A percentile compares a stretch with the other conserved stretches of the same genome.
Evolutionary conservation across 2,888 invertebrate genomes (phyloP).

Genomic region (Diaphora mendica): DNA sequence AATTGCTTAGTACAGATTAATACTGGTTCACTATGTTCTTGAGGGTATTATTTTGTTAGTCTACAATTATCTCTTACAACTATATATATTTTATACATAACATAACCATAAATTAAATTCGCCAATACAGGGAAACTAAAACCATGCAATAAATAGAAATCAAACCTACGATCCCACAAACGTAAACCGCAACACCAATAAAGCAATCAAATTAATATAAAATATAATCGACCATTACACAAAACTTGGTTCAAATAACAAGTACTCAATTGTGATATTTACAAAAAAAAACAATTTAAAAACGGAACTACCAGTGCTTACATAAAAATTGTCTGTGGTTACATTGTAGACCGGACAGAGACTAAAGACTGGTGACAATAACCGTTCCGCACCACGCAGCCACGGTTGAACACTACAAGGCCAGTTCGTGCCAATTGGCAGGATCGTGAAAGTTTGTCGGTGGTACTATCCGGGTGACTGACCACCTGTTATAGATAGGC

Average conservation of each 20-base stretch:
- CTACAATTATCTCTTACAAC: not conserved
- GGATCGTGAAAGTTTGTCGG: constrained; percentile 14
- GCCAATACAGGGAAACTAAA: not conserved
- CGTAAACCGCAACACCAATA: not conserved
- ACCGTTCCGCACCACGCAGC: constrained; percentile 29
- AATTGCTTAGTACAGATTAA: no score
- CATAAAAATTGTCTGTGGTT: not conserved
- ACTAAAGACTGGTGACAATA: constrained; percentile 29
- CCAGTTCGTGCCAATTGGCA: constrained; percentile 19
- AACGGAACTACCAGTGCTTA: not conserved
- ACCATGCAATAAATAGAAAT: not conserved
- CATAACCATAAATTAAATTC: not conserved
- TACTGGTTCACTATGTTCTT: no score
- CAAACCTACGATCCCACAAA: not conserved
- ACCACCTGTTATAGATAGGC: not conserved
- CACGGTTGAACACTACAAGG: constrained; percentile 48
- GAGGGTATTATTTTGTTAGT: no score
- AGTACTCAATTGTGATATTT: not conserved
- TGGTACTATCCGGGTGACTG: constrained; percentile 8
- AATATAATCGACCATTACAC: not conserved
- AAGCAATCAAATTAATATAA: not conserved
- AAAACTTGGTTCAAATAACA: not conserved
- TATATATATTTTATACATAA: not conserved
- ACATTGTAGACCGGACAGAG: not conserved
- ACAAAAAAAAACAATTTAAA: not conserved